These are phyloP conservation scores for Pristiophorus japonicus DNA, from an alignment of 2,113 vertebrate species.

Conservation along the genomic window DNA sequence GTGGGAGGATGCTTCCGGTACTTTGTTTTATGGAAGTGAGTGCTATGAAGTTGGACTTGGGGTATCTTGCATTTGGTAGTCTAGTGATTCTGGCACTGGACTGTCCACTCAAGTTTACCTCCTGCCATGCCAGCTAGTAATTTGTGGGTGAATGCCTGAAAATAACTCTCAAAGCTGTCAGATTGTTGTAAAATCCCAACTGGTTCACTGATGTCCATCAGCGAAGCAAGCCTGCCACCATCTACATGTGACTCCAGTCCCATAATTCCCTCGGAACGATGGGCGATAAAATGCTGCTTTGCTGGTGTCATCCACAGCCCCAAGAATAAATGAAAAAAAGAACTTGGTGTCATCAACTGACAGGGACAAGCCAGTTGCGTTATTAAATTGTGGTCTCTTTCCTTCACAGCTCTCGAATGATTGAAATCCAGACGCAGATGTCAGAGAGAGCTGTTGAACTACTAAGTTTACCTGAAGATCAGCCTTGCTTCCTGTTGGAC, in stretches of 20 bases:
- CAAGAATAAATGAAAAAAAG: not conserved
- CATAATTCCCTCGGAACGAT: not conserved
- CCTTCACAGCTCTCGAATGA: slow-evolving; percentile 77
- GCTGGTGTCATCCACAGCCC: not conserved
- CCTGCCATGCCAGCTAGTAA: not conserved
- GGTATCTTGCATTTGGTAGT: not conserved
- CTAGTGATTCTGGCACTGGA: not conserved
- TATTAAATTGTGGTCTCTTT: not conserved
- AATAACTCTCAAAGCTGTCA: not conserved
- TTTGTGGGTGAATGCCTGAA: not conserved
- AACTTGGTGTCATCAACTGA: not conserved
- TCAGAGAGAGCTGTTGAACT: slow-evolving; percentile 83
- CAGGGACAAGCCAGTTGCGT: not conserved
- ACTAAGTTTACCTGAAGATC: slow-evolving; percentile 69
- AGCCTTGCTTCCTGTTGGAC: slow-evolving; percentile 76
- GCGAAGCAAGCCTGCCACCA: not conserved
- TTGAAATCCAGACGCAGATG: slow-evolving; percentile 89
- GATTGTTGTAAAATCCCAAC: not conserved
- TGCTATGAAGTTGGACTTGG: not conserved
- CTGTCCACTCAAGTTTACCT: not conserved
- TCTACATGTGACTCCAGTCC: no score
- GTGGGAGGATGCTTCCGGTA: not conserved
- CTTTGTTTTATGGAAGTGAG: not conserved
- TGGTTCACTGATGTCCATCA: not conserved
- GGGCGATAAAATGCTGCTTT: not conserved